Conservation (phyloP, 2,888 invertebrate genomes). For the Creontiades dilutus region DNA sequence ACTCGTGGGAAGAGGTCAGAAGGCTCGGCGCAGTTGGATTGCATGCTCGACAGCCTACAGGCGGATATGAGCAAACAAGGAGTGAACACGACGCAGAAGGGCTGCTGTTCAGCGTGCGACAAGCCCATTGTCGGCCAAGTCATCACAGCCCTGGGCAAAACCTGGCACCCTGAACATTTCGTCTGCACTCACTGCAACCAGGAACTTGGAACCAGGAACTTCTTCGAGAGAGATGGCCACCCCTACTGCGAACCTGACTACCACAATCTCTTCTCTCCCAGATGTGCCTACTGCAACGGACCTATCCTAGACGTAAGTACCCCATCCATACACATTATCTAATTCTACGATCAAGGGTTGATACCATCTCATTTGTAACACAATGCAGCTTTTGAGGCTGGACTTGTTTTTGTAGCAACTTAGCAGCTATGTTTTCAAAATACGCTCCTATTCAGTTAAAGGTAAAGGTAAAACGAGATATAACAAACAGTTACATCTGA, state of each 20-base stretch:
- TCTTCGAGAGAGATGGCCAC: slow-evolving; percentile 97
- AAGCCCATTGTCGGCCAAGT: slow-evolving; percentile 98
- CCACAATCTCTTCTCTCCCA: slow-evolving; percentile 98
- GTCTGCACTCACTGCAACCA: slow-evolving; percentile 98
- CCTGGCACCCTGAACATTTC: slow-evolving; percentile 99
- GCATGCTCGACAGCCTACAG: slow-evolving; percentile 96
- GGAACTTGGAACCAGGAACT: slow-evolving; percentile 97
- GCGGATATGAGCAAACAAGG: slow-evolving; percentile 99
- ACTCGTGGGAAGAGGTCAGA: slow-evolving; percentile 78
- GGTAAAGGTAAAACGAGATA: no score
- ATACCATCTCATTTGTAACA: no score
- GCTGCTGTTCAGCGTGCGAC: slow-evolving; percentile 99
- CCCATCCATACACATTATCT: background rate
- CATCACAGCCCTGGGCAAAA: slow-evolving; percentile 97
- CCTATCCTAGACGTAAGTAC: slow-evolving; percentile 95
- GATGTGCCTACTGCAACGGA: slow-evolving; percentile 99
- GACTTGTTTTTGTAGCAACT: no score
- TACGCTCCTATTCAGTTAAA: no score
- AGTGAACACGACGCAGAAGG: slow-evolving; percentile 98
- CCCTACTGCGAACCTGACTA: slow-evolving; percentile 99
- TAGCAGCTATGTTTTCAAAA: no score
- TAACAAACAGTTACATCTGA: no score
- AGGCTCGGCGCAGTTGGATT: slow-evolving; percentile 83
- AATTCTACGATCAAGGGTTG: no score
- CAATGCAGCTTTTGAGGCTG: no score